These are phyloP conservation scores for Caenorhabditis virilis DNA, from an alignment of 2,888 invertebrate species.

Conservation along the genomic window DNA sequence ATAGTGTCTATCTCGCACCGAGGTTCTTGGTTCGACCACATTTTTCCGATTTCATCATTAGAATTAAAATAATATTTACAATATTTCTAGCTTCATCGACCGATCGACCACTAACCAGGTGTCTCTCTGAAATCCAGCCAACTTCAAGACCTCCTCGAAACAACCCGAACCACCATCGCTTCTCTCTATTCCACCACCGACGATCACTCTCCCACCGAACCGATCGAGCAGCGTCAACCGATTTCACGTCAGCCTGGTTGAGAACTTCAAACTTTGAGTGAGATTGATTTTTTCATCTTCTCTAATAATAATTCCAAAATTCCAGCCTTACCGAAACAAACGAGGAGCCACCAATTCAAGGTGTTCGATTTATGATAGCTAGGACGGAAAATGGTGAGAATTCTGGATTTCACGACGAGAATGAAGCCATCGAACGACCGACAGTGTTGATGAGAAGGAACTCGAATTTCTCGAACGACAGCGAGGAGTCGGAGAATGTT, in stretches of 20 bases:
- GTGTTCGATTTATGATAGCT: too few species aligned
- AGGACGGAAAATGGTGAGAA: not conserved
- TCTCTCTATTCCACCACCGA: constrained; percentile 26
- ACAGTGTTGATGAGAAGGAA: constrained; percentile 15
- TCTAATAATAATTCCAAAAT: too few species aligned
- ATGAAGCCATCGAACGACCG: constrained; percentile 21
- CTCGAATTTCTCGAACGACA: constrained; percentile 28
- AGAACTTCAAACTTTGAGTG: constrained; percentile 48
- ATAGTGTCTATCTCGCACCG: too few species aligned
- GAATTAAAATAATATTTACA: too few species aligned
- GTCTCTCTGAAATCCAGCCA: constrained; percentile 37
- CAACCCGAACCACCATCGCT: constrained; percentile 13
- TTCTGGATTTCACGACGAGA: constrained; percentile 6
- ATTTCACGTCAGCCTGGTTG: constrained; percentile 48
- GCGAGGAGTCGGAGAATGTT: constrained; percentile 16
- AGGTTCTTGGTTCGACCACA: too few species aligned
- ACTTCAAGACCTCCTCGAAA: constrained; percentile 8
- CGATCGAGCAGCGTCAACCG: constrained; percentile 7
- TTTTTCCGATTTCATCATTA: too few species aligned
- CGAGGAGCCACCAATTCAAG: too few species aligned
- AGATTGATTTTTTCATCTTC: constrained; percentile 21
- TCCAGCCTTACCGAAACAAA: not conserved
- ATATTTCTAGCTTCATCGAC: too few species aligned
- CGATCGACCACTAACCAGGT: constrained; percentile 37
- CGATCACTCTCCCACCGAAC: constrained; percentile 3